These are phyloP conservation scores for Hydropsyche betteni DNA, from an alignment of 2,888 invertebrate species.

Conservation along the genomic window DNA sequence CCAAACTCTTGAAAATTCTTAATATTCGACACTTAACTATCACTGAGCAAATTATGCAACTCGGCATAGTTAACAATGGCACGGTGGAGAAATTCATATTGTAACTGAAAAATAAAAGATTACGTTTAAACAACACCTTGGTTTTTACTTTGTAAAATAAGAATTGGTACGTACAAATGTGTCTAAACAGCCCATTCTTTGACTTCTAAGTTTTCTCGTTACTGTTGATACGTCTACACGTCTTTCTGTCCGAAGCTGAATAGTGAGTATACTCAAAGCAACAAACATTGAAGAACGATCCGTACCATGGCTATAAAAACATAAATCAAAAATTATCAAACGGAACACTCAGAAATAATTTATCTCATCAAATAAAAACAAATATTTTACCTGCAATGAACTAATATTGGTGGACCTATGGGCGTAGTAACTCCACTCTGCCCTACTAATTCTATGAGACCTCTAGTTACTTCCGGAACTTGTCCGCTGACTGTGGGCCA, in stretches of 20 bases:
- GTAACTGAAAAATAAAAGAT: conserved; percentile 70
- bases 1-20: background rate
- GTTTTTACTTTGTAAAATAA: conserved; percentile 26
- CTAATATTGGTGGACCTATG: conserved; percentile 72
- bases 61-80: conserved; percentile 90
- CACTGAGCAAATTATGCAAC: conserved; percentile 80
- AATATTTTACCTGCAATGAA: conserved; percentile 79
- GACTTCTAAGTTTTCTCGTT: conserved; percentile 83
- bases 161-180: conserved; percentile 73
- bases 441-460: conserved; percentile 86
- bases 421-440: conserved; percentile 70
- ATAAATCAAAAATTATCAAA: background rate
- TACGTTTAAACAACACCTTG: conserved; percentile 27
- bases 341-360: background rate
- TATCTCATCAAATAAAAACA: conserved; percentile 24
- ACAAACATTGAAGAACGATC: conserved; percentile 92
- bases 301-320: conserved; percentile 73
- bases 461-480: conserved; percentile 89
- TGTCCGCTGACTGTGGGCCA: conserved; percentile 91
- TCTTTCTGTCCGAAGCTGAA: conserved; percentile 84
- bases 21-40: conserved; percentile 59
- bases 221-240: conserved; percentile 88
- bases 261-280: conserved; percentile 84
- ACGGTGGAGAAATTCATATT: conserved; percentile 93
- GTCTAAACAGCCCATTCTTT: conserved; percentile 84